Percentiles rank a stretch among this genome's conserved stretches.
Conservation (phyloP, 2,113 vertebrate genomes). For the Danionella cerebrum region DNA sequence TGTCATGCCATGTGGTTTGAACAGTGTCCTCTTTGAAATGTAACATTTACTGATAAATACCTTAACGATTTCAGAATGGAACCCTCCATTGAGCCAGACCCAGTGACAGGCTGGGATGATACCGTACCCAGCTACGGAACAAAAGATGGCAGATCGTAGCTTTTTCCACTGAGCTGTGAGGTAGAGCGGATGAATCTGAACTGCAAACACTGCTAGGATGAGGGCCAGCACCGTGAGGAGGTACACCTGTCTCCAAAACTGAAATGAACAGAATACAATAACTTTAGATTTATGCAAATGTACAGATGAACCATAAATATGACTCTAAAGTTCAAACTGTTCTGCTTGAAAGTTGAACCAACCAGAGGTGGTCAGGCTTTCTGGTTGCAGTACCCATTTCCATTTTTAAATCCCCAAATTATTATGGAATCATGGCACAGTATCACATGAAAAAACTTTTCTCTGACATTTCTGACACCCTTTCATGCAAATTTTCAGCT, state of each 20-base stretch:
- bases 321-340: background rate
- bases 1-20: background rate
- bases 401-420: no score
- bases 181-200: conserved; percentile 91
- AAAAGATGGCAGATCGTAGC: conserved; percentile 83
- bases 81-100: conserved; percentile 87
- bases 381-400: no score
- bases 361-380: no score
- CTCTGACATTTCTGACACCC: no score
- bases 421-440: no score
- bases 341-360: no score
- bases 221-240: conserved; percentile 82
- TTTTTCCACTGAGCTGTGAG: conserved; percentile 86
- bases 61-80: conserved; percentile 79
- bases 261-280: background rate
- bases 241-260: conserved; percentile 97
- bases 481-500: no score
- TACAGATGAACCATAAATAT: background rate
- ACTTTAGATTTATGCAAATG: no score
- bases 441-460: no score
- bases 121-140: conserved; percentile 81
- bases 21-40: no score
- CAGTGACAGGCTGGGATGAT: conserved; percentile 89
- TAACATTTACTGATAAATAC: conserved; percentile 46
- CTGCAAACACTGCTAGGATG: conserved; percentile 90